Conservation (phyloP, 2,797 vertebrate species). For the Acrossocheilus fasciatus region DNA sequence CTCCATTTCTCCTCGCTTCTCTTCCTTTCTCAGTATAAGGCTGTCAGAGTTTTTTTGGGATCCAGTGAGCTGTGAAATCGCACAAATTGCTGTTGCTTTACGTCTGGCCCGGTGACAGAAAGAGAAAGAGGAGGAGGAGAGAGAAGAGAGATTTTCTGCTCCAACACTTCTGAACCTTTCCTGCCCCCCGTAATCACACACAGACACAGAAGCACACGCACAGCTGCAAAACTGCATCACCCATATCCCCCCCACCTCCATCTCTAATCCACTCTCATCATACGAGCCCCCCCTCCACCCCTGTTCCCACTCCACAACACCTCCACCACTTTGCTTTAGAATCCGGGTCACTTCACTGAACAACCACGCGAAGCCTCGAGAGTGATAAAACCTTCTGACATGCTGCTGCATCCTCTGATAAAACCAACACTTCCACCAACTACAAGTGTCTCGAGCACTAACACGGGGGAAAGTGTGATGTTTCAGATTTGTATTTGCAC, state of each 20-base stretch:
- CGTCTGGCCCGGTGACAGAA: slow-evolving; percentile 76
- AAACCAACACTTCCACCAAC: slow-evolving; percentile 58
- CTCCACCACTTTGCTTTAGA: slow-evolving; percentile 79
- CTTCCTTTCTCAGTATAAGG: slow-evolving; percentile 66
- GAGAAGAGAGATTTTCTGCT: slow-evolving; percentile 77
- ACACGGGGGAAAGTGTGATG: slow-evolving; percentile 25
- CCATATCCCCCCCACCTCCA: slow-evolving; percentile 43
- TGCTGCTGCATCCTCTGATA: slow-evolving; percentile 65
- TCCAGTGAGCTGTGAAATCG: slow-evolving; percentile 84
- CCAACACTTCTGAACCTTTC: slow-evolving; percentile 82
- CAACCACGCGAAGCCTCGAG: slow-evolving; percentile 71
- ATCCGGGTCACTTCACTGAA: slow-evolving; percentile 79
- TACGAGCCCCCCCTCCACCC: slow-evolving; percentile 62
- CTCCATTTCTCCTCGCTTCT: slow-evolving; percentile 55
- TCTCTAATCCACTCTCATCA: slow-evolving; percentile 67
- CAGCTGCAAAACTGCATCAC: slow-evolving; percentile 70
- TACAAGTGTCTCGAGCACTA: slow-evolving; percentile 44
- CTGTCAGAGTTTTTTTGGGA: slow-evolving; percentile 82
- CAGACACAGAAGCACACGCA: slow-evolving; percentile 65
- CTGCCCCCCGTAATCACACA: slow-evolving; percentile 69
- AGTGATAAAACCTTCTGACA: slow-evolving; percentile 67
- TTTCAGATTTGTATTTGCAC: neutral
- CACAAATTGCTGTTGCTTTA: slow-evolving; percentile 86
- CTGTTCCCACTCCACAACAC: slow-evolving; percentile 73
- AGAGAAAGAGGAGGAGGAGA: slow-evolving; percentile 66